These are phyloP conservation scores for Glareola pratincola DNA, from an alignment of 2,113 vertebrate genomes.

Conservation along the genomic window DNA sequence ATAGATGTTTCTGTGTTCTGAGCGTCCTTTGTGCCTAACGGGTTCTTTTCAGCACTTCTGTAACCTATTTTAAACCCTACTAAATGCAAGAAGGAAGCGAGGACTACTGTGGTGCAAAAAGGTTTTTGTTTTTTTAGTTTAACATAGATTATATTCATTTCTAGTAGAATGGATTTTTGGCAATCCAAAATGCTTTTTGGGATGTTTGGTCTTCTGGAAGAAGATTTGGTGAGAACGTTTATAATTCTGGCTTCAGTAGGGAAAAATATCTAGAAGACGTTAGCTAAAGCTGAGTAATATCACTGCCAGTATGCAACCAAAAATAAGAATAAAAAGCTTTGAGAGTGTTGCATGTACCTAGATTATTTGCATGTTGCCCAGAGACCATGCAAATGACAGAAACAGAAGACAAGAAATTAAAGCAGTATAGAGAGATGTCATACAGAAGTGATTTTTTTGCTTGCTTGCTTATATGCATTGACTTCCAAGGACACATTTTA, in stretches of 20 bases:
- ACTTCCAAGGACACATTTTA: background rate
- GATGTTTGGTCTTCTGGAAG: background rate
- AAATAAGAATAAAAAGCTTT: background rate
- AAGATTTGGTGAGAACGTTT: background rate
- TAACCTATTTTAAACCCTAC: background rate
- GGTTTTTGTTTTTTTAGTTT: background rate
- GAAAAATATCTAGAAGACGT: background rate
- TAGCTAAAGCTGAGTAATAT: background rate
- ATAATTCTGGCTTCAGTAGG: background rate
- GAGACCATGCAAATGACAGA: background rate
- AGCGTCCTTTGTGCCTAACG: background rate
- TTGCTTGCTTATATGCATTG: background rate
- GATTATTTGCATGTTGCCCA: background rate
- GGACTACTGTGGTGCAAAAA: background rate
- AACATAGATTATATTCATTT: background rate
- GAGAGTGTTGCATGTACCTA: background rate
- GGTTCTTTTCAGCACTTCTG: background rate
- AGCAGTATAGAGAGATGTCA: background rate
- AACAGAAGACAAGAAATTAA: background rate
- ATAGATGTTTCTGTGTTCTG: background rate
- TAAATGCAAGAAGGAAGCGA: background rate
- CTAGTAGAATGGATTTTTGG: background rate
- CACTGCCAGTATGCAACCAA: background rate
- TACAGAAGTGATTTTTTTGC: background rate
- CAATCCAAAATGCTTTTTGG: background rate